Percentiles rank a stretch among this genome's conserved stretches.
Conservation (phyloP, 2,113 vertebrate species). For the Eptatretus burgeri region DNA sequence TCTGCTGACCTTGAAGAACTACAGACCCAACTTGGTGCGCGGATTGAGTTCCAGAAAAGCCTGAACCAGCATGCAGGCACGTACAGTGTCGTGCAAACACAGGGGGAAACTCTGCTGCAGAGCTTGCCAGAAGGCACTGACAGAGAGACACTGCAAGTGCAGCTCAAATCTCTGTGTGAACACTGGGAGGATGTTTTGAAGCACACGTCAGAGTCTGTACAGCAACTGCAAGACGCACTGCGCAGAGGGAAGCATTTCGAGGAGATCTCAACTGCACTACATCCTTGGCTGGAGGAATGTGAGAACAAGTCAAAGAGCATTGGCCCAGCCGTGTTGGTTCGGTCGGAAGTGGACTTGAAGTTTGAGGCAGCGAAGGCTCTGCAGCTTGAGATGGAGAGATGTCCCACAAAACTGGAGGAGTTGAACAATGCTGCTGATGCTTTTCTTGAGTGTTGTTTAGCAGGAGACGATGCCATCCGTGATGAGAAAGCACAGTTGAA, state of each 20-base stretch:
- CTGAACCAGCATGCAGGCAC: slow-evolving; percentile 67
- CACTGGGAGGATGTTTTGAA: slow-evolving; percentile 60
- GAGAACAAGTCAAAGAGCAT: slow-evolving; percentile 24
- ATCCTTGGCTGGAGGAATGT: slow-evolving; percentile 46
- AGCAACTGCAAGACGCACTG: slow-evolving; percentile 35
- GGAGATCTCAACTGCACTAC: slow-evolving; percentile 35
- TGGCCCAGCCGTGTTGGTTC: slow-evolving; percentile 36
- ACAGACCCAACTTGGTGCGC: slow-evolving; percentile 38
- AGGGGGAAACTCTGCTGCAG: slow-evolving; percentile 47
- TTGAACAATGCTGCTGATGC: slow-evolving; percentile 53
- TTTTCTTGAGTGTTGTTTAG: slow-evolving; percentile 45
- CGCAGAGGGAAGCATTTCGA: slow-evolving; percentile 49
- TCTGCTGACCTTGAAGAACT: slow-evolving; percentile 42
- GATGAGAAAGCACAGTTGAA: slow-evolving; percentile 67
- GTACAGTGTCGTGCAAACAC: slow-evolving; percentile 59
- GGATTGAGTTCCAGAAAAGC: slow-evolving; percentile 50
- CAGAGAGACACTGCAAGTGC: slow-evolving; percentile 33
- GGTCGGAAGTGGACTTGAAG: slow-evolving; percentile 32
- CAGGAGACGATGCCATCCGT: slow-evolving; percentile 48
- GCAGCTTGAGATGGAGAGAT: slow-evolving; percentile 45
- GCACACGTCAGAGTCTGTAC: slow-evolving; percentile 24
- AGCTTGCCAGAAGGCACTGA: slow-evolving; percentile 45
- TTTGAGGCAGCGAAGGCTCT: slow-evolving; percentile 39
- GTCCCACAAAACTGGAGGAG: slow-evolving; percentile 39
- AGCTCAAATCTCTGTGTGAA: slow-evolving; percentile 30